Conservation (phyloP, 2,113 vertebrate species). For the Cricetomys ansorgei region DNA sequence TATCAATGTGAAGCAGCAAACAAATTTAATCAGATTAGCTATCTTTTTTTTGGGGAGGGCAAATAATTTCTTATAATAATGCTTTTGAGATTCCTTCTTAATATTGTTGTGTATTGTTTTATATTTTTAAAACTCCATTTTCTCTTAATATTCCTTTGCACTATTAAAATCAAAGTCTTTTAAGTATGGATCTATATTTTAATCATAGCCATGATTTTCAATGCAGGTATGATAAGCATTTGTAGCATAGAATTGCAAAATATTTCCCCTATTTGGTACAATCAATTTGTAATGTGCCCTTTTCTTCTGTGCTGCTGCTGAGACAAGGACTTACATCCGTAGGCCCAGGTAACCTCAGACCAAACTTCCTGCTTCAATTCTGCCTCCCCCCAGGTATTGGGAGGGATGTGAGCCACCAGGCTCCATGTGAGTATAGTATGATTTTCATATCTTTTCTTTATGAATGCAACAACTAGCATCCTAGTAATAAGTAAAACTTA, state of each 20-base stretch:
- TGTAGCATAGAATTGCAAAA: no score
- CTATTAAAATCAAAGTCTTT: neutral
- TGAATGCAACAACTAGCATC: neutral
- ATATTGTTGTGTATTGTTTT: neutral
- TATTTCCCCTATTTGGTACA: no score
- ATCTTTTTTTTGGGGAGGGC: neutral
- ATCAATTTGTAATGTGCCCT: no score
- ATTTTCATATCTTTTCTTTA: neutral
- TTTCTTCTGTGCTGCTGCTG: no score
- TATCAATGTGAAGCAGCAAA: neutral
- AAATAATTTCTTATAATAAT: neutral
- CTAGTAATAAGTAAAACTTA: no score
- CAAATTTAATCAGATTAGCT: neutral
- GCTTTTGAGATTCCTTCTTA: neutral
- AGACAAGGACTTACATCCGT: no score
- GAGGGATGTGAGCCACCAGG: neutral
- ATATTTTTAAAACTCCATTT: neutral
- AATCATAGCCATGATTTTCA: no score
- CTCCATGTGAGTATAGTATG: neutral
- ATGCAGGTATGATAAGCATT: no score
- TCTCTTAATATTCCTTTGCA: neutral
- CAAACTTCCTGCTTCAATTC: no score
- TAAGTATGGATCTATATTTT: neutral
- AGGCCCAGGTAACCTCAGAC: no score
- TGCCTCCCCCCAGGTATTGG: neutral